Base-by-base conservation (phyloP, 2,113 vertebrate genomes). In the Galbula dea region DNA sequence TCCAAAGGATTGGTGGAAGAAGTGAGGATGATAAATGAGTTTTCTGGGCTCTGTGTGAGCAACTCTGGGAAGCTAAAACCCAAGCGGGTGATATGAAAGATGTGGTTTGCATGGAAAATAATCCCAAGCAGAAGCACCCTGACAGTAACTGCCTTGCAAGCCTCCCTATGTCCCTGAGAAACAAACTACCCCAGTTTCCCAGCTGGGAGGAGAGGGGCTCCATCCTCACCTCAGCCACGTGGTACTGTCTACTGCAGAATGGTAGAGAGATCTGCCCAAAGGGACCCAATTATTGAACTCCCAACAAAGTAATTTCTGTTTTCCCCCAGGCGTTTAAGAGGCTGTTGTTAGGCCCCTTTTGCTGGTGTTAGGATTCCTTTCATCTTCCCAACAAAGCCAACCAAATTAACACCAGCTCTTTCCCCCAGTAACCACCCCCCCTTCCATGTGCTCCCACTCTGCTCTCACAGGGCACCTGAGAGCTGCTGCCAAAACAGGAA, bases 401-500 rank as follows among this genome's bases (percentile, higher is more conserved):
- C 48, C 54, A 81, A 88, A 89, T 79, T 93, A 91, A 69, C 63
- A 46, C 18, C 93, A 96, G 73, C n/a, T 36, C 46, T 45, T 87
- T 54, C 48, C 72, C 69, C 24, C 58, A 65, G 12, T 3, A 81
- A 54, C 55, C 5, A 5, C 12, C n/a, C 23, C 12, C n/a, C 23
- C n/a, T 51, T n/a, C 88, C 61, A 14, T 7, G 74, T 19, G 4
- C 58, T 88, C 76, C 79, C 13, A 2, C 73, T 90, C 66, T 20
- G 92, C 88, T 86, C 22, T 73, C 89, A 74, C 92, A 23, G 92
- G 96, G 87, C 86, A 97, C 97, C 97, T 97, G 95, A 55, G 95
- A 91, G 73, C 71, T 29, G 0, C 59, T 84, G 90, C 95, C 97
- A 96, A 97, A 95, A 97, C 97, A 97, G 97, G 98, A 97, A 98